phyloP scores from a whole-genome alignment of 2,888 invertebrate genomes.

The Mythimna ferrago region DNA sequence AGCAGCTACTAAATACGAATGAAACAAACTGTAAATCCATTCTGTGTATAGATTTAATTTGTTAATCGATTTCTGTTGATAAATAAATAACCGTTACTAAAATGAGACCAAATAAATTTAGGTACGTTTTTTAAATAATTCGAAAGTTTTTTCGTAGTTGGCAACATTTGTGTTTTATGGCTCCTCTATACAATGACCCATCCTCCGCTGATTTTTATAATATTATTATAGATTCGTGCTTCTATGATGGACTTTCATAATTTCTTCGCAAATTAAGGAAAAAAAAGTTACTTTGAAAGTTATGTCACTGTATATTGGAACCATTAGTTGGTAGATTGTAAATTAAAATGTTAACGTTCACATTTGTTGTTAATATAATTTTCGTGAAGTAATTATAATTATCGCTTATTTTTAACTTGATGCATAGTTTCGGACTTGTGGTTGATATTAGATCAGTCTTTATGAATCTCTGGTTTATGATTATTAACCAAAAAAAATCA shows the following conservation, averaged over 20 bases:
- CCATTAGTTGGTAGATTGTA: conserved; percentile 83
- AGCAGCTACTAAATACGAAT: conserved; percentile 24
- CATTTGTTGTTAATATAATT: conserved; percentile 78
- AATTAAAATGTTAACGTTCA: conserved; percentile 86
- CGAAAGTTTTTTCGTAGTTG: conserved; percentile 77
- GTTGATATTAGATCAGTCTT: conserved; percentile 33
- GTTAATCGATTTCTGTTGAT: conserved; percentile 76
- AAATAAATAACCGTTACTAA: conserved; percentile 85
- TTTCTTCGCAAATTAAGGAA: neutral
- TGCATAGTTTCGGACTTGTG: conserved; percentile 47
- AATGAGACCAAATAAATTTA: conserved; percentile 90
- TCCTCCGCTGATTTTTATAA: neutral
- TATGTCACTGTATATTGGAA: conserved; percentile 26
- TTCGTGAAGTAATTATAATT: conserved; percentile 62
- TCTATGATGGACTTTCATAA: neutral
- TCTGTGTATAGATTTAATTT: conserved; percentile 65
- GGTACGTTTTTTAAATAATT: conserved; percentile 81
- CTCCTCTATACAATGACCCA: conserved; percentile 33
- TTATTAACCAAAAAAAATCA: conserved; percentile 31
- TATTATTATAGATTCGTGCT: no score
- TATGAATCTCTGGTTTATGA: conserved; percentile 22
- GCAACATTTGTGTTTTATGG: conserved; percentile 77
- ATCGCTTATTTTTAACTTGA: conserved; percentile 58
- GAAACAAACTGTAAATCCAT: conserved; percentile 55
- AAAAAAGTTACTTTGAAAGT: conserved; percentile 2